Evolutionary conservation across 1,140 invertebrate species (phyloP), one percentile per base, ranked within the genome.

Genomic region (Sycophila sp.): DNA sequence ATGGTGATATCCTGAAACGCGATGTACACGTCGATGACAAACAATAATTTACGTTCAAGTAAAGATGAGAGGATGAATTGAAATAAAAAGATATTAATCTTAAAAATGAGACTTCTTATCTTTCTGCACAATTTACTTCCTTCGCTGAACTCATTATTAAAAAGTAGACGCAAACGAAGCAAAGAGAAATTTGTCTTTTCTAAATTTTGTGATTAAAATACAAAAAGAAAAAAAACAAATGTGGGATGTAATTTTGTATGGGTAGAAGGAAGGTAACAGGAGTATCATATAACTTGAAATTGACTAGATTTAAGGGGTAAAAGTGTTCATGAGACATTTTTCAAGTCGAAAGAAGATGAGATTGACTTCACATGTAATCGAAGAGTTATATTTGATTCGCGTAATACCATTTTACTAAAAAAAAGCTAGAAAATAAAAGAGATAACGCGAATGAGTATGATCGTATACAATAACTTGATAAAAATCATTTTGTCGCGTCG

Each of bases 401-500:
- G n/a, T n/a, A n/a, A n/a, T n/a, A n/a, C n/a, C n/a, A n/a, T n/a
- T n/a, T n/a, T n/a, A n/a, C n/a, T n/a, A n/a, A n/a, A n/a, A n/a
- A n/a, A n/a, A n/a, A n/a, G n/a, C n/a, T n/a, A n/a, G n/a, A n/a
- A n/a, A n/a, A n/a, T n/a, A n/a, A n/a, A n/a, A n/a, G n/a, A n/a
- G n/a, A n/a, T n/a, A n/a, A n/a, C n/a, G n/a, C n/a, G n/a, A n/a
- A n/a, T n/a, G n/a, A n/a, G n/a, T 47, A 2, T 17, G 36, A 49
- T 32, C 17, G 22, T 63, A 53, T 28, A 42, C 2, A n/a, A 59
- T 38, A 58, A 58, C 17, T 51, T 55, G 28, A 56, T 62, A 22
- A 26, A 45, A 69, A 66, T 60, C 40, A 69, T 38, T 58, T 64
- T 70, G 13, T 64, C 66, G 47, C 64, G 49, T 64, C 51, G 34